Percentiles rank a stretch among this genome's conserved stretches.
Conservation (phyloP, 2,888 invertebrate species). For the Athalia rosae region DNA sequence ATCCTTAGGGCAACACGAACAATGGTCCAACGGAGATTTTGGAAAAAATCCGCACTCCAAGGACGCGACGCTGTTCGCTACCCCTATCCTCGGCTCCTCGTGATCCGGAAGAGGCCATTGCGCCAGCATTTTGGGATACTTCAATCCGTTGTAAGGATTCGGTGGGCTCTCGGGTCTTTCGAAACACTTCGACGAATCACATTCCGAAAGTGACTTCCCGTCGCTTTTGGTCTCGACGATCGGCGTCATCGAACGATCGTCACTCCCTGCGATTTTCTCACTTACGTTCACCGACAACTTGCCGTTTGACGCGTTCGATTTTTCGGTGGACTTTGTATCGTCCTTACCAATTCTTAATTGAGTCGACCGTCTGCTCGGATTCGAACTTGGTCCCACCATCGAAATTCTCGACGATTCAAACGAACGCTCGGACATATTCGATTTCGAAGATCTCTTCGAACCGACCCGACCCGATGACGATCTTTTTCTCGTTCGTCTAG, state of each 20-base stretch:
- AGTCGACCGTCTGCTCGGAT: not conserved
- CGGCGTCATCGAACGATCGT: slow-evolving; percentile 1
- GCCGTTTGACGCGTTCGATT: not conserved
- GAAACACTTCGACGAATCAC: slow-evolving; percentile 35
- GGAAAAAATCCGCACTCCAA: slow-evolving; percentile 54
- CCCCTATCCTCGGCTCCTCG: slow-evolving; percentile 50
- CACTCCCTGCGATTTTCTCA: not conserved
- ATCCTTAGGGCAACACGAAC: slow-evolving; percentile 53
- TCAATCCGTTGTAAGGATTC: slow-evolving; percentile 63
- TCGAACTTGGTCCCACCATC: not conserved
- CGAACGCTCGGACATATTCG: not conserved
- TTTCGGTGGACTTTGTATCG: not conserved
- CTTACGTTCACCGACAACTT: not conserved
- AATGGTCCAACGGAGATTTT: slow-evolving; percentile 55
- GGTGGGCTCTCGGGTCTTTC: slow-evolving; percentile 56
- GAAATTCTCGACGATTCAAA: not conserved
- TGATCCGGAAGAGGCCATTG: slow-evolving; percentile 51
- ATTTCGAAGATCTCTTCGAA: slow-evolving; percentile 4
- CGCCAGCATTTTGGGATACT: slow-evolving; percentile 52
- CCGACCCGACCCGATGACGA: not conserved
- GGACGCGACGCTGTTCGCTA: slow-evolving; percentile 50
- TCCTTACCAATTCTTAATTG: not conserved
- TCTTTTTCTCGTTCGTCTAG: not conserved
- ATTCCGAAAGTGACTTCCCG: not conserved
- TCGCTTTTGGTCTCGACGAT: not conserved